Conservation (phyloP, 2,888 invertebrate species). For the Parapristionchus giblindavisi region DNA sequence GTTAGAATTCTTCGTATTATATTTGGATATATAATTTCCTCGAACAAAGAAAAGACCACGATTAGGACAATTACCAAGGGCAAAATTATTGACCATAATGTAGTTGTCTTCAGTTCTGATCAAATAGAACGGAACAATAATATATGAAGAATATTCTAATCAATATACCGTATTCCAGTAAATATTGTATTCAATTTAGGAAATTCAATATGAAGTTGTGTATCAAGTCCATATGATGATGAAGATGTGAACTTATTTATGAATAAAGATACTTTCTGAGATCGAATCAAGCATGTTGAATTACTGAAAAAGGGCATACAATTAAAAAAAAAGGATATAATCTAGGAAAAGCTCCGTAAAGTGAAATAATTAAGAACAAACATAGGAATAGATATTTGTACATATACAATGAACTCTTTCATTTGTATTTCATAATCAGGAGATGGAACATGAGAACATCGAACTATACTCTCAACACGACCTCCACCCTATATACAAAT, state of each 20-base stretch:
- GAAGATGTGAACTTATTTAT: conserved; percentile 5
- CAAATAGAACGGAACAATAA: neutral
- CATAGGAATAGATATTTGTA: neutral
- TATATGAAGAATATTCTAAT: neutral
- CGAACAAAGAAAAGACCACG: conserved; percentile 53
- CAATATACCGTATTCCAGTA: conserved; percentile 36
- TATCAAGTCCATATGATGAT: conserved; percentile 40
- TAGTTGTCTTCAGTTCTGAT: conserved; percentile 48
- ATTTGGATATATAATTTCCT: conserved; percentile 50
- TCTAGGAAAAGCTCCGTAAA: neutral
- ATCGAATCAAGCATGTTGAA: neutral
- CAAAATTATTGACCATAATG: conserved; percentile 42
- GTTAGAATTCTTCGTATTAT: conserved; percentile 42
- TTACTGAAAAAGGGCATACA: neutral
- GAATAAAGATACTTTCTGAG: no score
- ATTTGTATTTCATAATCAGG: conserved; percentile 22
- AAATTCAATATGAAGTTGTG: conserved; percentile 39
- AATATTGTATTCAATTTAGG: conserved; percentile 25
- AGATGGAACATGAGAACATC: conserved; percentile 23
- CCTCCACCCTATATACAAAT: conserved; percentile 15
- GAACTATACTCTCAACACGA: neutral
- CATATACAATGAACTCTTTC: conserved; percentile 14
- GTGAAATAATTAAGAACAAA: neutral
- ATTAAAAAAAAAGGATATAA: no score
- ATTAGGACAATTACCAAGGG: conserved; percentile 54